A percentile compares a stretch with the other conserved stretches of the same genome.
Conservation (phyloP, 2,797 vertebrate species). For the Myripristis murdjan region DNA sequence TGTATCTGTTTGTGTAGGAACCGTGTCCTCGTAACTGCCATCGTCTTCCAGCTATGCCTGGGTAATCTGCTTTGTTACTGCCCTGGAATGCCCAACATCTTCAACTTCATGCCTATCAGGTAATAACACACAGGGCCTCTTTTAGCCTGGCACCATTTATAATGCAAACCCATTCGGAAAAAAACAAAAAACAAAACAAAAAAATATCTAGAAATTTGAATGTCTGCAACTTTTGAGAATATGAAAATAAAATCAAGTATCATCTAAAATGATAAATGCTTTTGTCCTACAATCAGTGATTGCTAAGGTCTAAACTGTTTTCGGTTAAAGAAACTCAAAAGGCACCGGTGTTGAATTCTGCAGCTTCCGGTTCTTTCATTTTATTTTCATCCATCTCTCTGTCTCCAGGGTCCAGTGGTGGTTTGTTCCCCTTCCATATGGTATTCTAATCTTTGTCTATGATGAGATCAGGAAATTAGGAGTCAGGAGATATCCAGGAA, state of each 20-base stretch:
- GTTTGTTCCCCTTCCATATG: conserved; percentile 90
- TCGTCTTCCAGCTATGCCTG: conserved; percentile 90
- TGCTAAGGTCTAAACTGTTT: neutral
- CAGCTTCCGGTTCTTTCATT: conserved; percentile 16
- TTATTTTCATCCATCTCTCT: neutral
- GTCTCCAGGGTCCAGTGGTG: conserved; percentile 91
- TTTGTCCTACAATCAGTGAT: neutral
- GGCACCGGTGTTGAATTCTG: neutral
- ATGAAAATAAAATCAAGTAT: too few species aligned
- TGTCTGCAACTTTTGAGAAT: too few species aligned
- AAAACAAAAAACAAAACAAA: too few species aligned
- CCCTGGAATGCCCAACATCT: conserved; percentile 93
- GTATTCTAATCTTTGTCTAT: conserved; percentile 91
- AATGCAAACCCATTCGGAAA: too few species aligned
- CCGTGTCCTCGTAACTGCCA: conserved; percentile 87
- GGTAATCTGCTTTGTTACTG: conserved; percentile 94
- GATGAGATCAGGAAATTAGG: conserved; percentile 92
- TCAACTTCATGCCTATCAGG: conserved; percentile 95
- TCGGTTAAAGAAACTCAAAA: neutral
- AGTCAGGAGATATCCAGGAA: conserved; percentile 90
- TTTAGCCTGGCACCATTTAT: neutral
- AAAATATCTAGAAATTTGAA: too few species aligned
- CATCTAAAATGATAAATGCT: too few species aligned
- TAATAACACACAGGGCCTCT: conserved; percentile 53
- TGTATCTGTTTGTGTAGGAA: conserved; percentile 81